phyloP scores from a whole-genome alignment of 2,113 vertebrate species.

The Solea solea region DNA sequence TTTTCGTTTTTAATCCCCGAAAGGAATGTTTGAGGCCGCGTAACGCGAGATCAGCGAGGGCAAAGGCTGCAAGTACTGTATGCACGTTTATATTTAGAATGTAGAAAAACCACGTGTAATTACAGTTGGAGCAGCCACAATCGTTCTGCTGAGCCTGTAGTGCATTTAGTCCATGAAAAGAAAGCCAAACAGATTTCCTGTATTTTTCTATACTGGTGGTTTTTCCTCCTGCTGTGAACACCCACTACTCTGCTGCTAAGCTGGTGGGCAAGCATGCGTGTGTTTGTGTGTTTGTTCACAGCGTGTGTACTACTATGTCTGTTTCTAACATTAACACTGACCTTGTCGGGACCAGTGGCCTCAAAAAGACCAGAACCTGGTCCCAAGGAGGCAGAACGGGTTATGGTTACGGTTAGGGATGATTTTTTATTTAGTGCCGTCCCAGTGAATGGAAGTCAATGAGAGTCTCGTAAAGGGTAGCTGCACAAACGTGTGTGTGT shows the following conservation, averaged over 20 bases:
- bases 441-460: no score
- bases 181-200: constrained; percentile 39
- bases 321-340: no score
- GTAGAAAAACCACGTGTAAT: constrained; percentile 71
- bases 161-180: constrained; percentile 47
- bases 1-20: neutral
- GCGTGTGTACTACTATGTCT: neutral
- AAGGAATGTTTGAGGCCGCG: constrained; percentile 38
- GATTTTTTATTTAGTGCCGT: no score
- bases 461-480: no score
- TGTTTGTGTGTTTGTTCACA: constrained; percentile 10
- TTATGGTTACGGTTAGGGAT: no score
- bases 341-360: no score
- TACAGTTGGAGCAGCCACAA: constrained; percentile 62
- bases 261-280: constrained; percentile 23
- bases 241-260: constrained; percentile 35
- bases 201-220: constrained; percentile 51
- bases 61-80: constrained; percentile 31
- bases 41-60: constrained; percentile 33
- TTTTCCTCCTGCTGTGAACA: constrained; percentile 40
- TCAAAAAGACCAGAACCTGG: no score
- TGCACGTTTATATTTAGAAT: constrained; percentile 66
- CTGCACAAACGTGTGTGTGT: no score
- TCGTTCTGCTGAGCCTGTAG: constrained; percentile 53
- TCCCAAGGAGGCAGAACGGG: no score